A percentile compares a stretch with the other conserved stretches of the same genome.
Evolutionary conservation across 2,113 vertebrate species (phyloP).

Genomic region (Equus przewalskii): DNA sequence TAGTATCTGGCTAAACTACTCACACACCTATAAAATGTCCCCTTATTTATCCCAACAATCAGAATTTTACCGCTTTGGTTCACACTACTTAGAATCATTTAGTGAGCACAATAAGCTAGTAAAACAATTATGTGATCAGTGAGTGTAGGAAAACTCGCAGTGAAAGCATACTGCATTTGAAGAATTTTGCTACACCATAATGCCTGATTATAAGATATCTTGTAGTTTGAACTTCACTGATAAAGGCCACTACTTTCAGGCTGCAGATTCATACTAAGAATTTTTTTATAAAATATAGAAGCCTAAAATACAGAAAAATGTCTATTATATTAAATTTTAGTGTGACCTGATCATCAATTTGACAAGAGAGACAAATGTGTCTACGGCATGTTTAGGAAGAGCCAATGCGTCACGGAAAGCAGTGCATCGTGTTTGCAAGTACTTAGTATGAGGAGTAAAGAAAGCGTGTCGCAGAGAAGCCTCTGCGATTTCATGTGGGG

Average conservation of each 20-base stretch:
- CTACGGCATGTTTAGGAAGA: neutral
- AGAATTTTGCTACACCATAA: neutral
- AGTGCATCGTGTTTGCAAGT: neutral
- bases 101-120: neutral
- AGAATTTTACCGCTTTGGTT: neutral
- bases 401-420: neutral
- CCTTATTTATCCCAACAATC: neutral
- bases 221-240: neutral
- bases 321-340: neutral
- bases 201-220: neutral
- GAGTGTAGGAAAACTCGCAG: neutral
- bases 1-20: neutral
- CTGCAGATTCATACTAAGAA: neutral
- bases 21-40: neutral
- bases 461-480: neutral
- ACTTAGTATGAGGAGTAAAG: neutral
- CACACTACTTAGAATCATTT: neutral
- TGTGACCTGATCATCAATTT: neutral
- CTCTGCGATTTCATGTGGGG: neutral
- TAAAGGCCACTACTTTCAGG: neutral
- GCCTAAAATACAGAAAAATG: neutral
- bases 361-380: neutral
- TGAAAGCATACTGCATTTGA: neutral
- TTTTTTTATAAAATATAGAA: slow-evolving; percentile 1
- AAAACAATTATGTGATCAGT: neutral